Evolutionary conservation across 2,888 invertebrate species (phyloP), one percentile per base, ranked within the genome.

Genomic region (Corythucha ciliata): DNA sequence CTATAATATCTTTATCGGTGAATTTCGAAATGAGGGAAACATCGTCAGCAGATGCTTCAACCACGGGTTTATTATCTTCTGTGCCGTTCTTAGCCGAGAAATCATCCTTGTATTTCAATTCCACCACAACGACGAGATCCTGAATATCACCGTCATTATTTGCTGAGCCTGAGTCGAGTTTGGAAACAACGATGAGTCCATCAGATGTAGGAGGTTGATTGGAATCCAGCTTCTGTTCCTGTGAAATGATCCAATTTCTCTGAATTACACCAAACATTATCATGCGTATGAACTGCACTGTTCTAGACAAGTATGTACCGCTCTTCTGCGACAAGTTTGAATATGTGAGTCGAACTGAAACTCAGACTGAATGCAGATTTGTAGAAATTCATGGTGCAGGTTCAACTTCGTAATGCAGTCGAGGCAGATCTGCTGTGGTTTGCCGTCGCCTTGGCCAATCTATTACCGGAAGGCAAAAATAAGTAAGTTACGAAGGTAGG

Each of bases 361-460:
- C 46, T 69, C 66, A 3, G 68, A 64, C 12, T 63, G 62, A 24
- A 66, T 58, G 53, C 66, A 67, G 29, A 65, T 56, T 21, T 66
- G 64, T 5, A 68, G 54, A 36, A 70, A 67, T 29, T 66, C 64
- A 47, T 62, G 63, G 49, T 66, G 68, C 33, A 68, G 64, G 54
- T 68, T 63, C 14, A 70, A 57, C 59, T 69, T 69, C n/a, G 63
- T 59, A 4, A 64, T 60, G 57, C 70, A 70, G 12, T 59, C 56
- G 48, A 64, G 62, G 53, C 70, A 69, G 20, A 69, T 62, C 54
- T 68, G 66, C 55, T 69, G 68, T 5, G 70, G 69, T 57, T 69
- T 69, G 25, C 59, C 63, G 58, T 69, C 69, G 26, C 65, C 65
- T 57, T 64, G 64, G 33, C 58, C 63, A 24, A 69, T 57, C 69